A percentile compares a stretch with the other conserved stretches of the same genome.
Conservation (phyloP, 2,113 vertebrate species). For the Regulus satrapa region DNA sequence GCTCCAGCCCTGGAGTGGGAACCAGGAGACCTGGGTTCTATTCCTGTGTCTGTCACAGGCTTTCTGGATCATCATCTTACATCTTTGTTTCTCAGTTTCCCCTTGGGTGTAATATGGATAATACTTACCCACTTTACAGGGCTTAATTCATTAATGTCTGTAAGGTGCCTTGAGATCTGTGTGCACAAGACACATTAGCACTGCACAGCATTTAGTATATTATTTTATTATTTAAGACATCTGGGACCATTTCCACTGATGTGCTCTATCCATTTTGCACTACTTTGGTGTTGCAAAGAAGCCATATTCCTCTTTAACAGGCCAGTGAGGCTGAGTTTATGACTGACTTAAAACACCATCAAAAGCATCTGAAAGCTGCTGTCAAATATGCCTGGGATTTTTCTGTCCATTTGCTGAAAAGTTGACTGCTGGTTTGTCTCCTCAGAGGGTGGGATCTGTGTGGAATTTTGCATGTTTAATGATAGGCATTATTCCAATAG, state of each 20-base stretch:
- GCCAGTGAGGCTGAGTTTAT: conserved; percentile 27
- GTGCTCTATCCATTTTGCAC: conserved; percentile 54
- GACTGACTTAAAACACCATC: neutral
- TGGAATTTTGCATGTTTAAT: neutral
- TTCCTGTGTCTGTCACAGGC: conserved; percentile 27
- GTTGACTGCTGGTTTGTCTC: neutral
- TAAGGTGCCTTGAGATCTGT: conserved; percentile 57
- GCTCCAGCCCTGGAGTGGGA: neutral
- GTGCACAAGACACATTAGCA: conserved; percentile 54
- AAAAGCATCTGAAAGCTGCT: neutral
- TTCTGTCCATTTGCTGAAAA: neutral
- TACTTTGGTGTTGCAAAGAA: conserved; percentile 54
- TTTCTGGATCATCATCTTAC: conserved; percentile 54
- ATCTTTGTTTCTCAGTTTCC: conserved; percentile 59
- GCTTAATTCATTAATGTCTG: conserved; percentile 66
- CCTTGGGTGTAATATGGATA: conserved; percentile 57
- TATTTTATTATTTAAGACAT: conserved; percentile 70
- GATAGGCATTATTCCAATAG: neutral
- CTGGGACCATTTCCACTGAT: conserved; percentile 62
- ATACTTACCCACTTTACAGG: conserved; percentile 53
- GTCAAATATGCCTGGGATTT: neutral
- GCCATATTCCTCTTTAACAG: conserved; percentile 27
- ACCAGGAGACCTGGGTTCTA: conserved; percentile 16
- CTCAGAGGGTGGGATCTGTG: neutral
- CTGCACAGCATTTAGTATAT: conserved; percentile 63